Base-by-base conservation (phyloP, 2,797 vertebrate species). In the Acropternis orthonyx region DNA sequence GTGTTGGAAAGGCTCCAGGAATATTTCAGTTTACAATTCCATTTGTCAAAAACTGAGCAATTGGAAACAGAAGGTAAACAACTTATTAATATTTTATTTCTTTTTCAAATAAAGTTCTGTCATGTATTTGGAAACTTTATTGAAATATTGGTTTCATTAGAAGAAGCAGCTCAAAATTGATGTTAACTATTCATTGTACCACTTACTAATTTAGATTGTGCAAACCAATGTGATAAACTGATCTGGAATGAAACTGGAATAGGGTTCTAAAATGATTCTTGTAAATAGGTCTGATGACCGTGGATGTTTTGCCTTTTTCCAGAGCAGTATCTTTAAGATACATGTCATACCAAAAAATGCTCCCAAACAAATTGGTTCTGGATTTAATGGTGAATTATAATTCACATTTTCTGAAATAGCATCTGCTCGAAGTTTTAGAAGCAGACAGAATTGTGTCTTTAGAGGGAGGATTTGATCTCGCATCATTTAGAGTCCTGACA, bases 11-110 rank as follows among this genome's bases (percentile, higher is more conserved):
- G 55, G 39, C 39, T 91, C 39, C 51, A 89, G 63, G 58, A 88
- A 51, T 93, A 54, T 71, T 95, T 90, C 52, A 56, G 23, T 7
- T 90, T 81, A 34, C 26, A 83, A 15, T 80, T 91, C 44, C 22
- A 8, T 89, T 97, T 92, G 30, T 94, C 52, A 81, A 66, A 91
- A 89, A 34, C 19, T 19, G 69, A 81, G 52, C 74, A 69, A 75
- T 21, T 78, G 9, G 76, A 55, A 86, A 48, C 44, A 51, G 43
- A 78, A 85, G 36, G 41, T 89, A 58, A 94, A 65, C 52, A 92
- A 67, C 24, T 73, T 72, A 54, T 2, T 87, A 84, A 73, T 88
- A 86, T 88, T 85, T 88, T 93, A 88, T 56, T 89, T 77, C 32
- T 85, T 91, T 93, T 80, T 58, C 58, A 59, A 36, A 62, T 81